Base-by-base conservation (phyloP, 1,140 invertebrate genomes). In the Aleiodes sp. region DNA sequence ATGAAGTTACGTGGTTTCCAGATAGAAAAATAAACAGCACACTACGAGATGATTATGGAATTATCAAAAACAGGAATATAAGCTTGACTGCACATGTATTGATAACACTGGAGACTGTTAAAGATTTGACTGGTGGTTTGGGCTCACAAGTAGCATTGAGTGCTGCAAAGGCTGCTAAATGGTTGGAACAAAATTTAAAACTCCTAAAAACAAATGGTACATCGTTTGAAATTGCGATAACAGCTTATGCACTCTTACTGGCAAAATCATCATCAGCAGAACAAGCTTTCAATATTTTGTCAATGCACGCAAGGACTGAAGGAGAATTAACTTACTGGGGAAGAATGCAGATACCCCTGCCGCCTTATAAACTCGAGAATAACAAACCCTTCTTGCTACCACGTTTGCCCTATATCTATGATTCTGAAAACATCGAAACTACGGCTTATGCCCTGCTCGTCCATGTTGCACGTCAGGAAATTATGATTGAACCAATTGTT, bases 361-460 rank as follows among this genome's bases (percentile, higher is more conserved):
- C 93, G 24, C 94, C 92, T 0, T 91, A 90, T 26, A 96, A 96
- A 82, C 88, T 93, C 72, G 95, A 97, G 83, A 96, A 96, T 85
- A 94, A 97, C 79, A 94, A 94, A 77, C 94, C 94, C 1, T 97
- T 96, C 87, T 84, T 94, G 0, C 78, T 96, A n/a, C 95, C 96
- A 0, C 89, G 96, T 0, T 82, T 96, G 64, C 93, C 94, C 0
- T 94, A 95, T 77, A 91, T 91, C 73, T 97, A 95, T 80, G 96
- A 98, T 84, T 91, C 94, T 0, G 92, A 93, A 74, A 98, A 98
- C 80, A 94, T 98, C 28, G 96, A 97, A 79, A 91, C 96, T 0
- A 98, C 96, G 0, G 93, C 96, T 0, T 98, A 97, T 80, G 96
- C 94, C 2, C 84, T 99, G n/a, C 82, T 98, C 71, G 92, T 95